Percentiles rank a stretch among this genome's conserved stretches.
These are phyloP conservation scores for Apotomis capreana DNA, from an alignment of 2,888 invertebrate species.

Conservation along the genomic window DNA sequence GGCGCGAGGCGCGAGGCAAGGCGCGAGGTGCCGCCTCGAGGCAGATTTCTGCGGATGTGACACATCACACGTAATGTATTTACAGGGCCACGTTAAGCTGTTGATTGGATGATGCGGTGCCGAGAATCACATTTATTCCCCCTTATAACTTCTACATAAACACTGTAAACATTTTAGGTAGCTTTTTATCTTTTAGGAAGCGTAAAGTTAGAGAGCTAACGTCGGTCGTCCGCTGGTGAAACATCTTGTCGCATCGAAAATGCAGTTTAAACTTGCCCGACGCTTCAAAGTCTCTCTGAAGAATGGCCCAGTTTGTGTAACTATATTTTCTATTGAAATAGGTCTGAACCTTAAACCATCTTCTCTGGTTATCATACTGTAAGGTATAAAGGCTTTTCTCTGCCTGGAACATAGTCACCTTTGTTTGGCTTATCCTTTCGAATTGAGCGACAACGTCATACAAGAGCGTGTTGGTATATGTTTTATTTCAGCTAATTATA, in stretches of 20 bases:
- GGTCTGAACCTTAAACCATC: not conserved
- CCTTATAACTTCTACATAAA: conserved; percentile 37
- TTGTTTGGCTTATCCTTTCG: conserved; percentile 18
- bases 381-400: conserved; percentile 23
- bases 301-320: conserved; percentile 28
- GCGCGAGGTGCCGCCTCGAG: conserved; percentile 43
- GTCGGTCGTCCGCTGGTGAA: conserved; percentile 36
- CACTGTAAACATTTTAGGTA: conserved; percentile 21
- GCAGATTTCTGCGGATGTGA: conserved; percentile 55
- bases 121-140: conserved; percentile 50
- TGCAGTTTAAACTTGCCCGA: conserved; percentile 44
- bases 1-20: conserved; percentile 47
- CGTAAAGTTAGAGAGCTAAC: conserved; percentile 37
- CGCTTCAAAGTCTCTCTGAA: conserved; percentile 42
- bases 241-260: conserved; percentile 43
- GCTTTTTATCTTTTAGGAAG: conserved; percentile 31
- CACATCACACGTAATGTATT: conserved; percentile 59
- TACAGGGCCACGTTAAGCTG: conserved; percentile 54
- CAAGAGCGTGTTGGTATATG: too few species aligned
- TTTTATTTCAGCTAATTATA: too few species aligned
- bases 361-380: conserved; percentile 2
- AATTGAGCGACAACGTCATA: too few species aligned
- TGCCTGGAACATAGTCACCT: conserved; percentile 21
- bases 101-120: conserved; percentile 60
- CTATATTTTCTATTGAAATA: not conserved